These are phyloP conservation scores for Melanotaenia pygmaea DNA, from an alignment of 2,797 vertebrate genomes.

Conservation along the genomic window DNA sequence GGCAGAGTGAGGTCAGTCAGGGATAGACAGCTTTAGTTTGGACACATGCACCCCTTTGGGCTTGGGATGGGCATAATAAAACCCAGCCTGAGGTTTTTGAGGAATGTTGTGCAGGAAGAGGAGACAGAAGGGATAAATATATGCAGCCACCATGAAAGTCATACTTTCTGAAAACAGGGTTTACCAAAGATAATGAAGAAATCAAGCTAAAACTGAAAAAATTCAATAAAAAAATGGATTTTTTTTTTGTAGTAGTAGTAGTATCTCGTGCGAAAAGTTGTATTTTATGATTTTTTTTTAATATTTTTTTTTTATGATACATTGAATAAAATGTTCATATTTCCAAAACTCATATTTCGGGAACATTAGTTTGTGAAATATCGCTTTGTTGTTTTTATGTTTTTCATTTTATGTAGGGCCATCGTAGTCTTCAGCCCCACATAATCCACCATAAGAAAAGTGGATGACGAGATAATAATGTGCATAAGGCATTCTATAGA, in stretches of 20 bases:
- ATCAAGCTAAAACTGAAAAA: not conserved
- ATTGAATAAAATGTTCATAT: no score
- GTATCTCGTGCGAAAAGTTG: no score
- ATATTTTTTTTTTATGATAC: no score
- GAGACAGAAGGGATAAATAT: conserved; percentile 42
- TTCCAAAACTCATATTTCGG: no score
- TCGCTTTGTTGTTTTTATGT: no score
- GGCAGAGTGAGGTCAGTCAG: conserved; percentile 64
- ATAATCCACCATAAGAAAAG: not conserved
- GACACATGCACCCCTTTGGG: conserved; percentile 49
- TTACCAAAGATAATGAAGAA: not conserved
- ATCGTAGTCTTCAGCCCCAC: no score
- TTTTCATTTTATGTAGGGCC: no score
- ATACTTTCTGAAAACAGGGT: conserved; percentile 25
- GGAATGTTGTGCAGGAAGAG: conserved; percentile 37
- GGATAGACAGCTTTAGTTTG: conserved; percentile 59
- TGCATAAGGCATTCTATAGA: not conserved
- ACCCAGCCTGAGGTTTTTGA: conserved; percentile 54
- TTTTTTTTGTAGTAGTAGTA: no score
- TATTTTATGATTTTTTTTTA: no score
- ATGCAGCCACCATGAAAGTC: conserved; percentile 12
- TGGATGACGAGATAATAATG: not conserved
- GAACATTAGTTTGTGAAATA: no score
- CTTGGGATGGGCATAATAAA: conserved; percentile 51
- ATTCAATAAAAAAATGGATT: not conserved